Evolutionary conservation across 2,113 vertebrate genomes (phyloP).

Genomic region (Myiagra hebetior): DNA sequence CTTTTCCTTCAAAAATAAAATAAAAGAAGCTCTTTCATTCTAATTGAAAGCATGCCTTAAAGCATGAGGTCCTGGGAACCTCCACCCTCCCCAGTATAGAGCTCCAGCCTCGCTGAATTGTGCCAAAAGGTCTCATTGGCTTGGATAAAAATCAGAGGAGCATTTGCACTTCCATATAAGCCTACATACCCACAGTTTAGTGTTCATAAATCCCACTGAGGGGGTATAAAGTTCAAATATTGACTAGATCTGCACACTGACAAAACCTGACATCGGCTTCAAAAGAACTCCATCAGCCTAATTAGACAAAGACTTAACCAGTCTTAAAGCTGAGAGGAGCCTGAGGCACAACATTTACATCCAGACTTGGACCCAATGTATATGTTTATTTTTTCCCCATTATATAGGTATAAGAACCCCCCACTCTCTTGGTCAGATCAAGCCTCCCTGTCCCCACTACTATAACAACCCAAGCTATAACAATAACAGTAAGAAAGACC

Average conservation of each 20-base stretch:
- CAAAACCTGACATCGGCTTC: constrained; percentile 18
- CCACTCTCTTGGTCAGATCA: not conserved
- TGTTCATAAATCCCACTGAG: constrained; percentile 45
- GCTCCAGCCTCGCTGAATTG: not conserved
- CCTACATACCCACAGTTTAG: constrained; percentile 20
- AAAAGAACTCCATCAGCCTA: not conserved
- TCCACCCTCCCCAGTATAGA: not conserved
- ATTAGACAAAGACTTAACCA: constrained; percentile 18
- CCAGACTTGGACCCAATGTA: not conserved
- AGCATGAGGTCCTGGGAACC: not conserved
- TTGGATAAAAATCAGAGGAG: constrained; percentile 49
- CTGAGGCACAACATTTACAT: constrained; percentile 24
- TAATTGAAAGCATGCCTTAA: constrained; percentile 42
- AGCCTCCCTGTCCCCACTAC: constrained; percentile 1
- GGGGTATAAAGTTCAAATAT: constrained; percentile 43
- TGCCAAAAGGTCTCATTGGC: constrained; percentile 34
- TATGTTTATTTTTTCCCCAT: constrained; percentile 25
- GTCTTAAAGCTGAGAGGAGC: not conserved
- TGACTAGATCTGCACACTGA: constrained; percentile 49
- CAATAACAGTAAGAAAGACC: constrained; percentile 52
- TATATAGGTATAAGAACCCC: constrained; percentile 1
- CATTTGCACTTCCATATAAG: constrained; percentile 52
- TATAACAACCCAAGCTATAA: constrained; percentile 51
- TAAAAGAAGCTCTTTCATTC: not conserved
- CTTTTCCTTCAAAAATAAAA: not conserved